phyloP scores from a whole-genome alignment of 1,140 invertebrate genomes.

The Phymorhynchus buccinoides region DNA sequence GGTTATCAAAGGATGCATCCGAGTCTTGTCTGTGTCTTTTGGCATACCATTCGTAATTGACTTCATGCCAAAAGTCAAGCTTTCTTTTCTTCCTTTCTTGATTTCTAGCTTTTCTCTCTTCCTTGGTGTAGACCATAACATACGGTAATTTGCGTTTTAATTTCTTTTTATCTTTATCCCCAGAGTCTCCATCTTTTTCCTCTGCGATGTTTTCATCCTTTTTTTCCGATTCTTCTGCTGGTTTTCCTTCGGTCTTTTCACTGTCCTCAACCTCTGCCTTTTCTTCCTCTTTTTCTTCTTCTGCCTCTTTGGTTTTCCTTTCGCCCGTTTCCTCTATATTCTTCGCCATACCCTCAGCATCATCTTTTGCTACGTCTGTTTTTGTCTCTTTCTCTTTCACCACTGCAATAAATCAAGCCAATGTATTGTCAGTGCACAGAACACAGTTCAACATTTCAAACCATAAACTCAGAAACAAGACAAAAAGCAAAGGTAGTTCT shows the following conservation, averaged over 20 bases:
- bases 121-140: neutral
- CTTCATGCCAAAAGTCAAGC: constrained; percentile 2
- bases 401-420: constrained; percentile 11
- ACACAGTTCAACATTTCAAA: neutral
- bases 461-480: too few species aligned
- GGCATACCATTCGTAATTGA: constrained; percentile 20
- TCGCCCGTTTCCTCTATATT: neutral
- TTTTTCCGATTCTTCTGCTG: neutral
- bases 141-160: neutral
- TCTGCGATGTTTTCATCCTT: neutral
- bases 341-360: neutral
- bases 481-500: neutral
- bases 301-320: too few species aligned
- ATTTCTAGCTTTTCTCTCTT: constrained; percentile 22
- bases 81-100: constrained; percentile 33
- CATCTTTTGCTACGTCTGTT: constrained; percentile 11
- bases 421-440: neutral
- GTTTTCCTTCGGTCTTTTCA: too few species aligned
- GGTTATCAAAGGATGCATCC: too few species aligned
- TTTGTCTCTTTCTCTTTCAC: neutral
- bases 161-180: neutral
- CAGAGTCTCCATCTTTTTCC: neutral
- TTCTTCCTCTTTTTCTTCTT: constrained; percentile 9
- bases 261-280: too few species aligned
- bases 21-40: neutral